phyloP scores from a whole-genome alignment of 2,113 vertebrate genomes.

The Lynx canadensis region DNA sequence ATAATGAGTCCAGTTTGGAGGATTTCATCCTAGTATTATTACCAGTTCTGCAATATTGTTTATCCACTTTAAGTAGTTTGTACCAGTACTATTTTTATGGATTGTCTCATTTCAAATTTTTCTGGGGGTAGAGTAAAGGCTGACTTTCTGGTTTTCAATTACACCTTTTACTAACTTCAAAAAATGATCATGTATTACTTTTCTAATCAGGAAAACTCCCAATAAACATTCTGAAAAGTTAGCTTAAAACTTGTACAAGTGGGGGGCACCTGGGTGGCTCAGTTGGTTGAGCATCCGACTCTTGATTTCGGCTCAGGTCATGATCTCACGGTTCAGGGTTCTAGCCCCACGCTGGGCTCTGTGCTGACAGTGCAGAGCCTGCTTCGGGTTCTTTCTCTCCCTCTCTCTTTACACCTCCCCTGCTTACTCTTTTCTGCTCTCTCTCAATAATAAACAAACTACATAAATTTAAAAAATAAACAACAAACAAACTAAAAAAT shows the following conservation, averaged over 20 bases:
- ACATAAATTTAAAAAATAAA: no score
- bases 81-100: not conserved
- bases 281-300: no score
- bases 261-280: no score
- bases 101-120: constrained; percentile 31
- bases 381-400: no score
- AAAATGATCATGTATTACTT: not conserved
- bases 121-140: not conserved
- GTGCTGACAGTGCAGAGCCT: no score
- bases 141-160: constrained; percentile 20
- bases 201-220: not conserved
- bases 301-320: no score
- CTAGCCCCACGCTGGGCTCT: no score
- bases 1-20: not conserved
- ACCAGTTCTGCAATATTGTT: not conserved
- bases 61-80: not conserved
- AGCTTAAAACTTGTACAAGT: not conserved
- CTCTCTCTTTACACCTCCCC: no score
- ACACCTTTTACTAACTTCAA: not conserved
- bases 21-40: not conserved
- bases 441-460: no score
- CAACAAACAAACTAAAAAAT: no score
- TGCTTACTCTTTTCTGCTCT: no score
- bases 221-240: not conserved
- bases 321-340: no score